Evolutionary conservation across 2,888 invertebrate genomes (phyloP), one percentile per base, ranked within the genome.

Genomic region (Nycteola revayana): DNA sequence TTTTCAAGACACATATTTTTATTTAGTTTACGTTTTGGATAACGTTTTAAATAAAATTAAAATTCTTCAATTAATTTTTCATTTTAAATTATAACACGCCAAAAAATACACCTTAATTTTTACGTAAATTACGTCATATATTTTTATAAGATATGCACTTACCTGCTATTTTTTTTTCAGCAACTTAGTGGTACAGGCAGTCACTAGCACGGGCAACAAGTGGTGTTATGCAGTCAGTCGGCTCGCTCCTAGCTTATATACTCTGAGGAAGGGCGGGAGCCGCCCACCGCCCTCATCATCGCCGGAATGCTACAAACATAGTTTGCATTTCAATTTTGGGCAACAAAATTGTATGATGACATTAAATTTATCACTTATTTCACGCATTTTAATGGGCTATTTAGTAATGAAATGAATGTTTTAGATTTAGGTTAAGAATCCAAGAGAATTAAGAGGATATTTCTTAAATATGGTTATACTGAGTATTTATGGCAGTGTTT

Each of bases 191-290:
- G n/a, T n/a, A 86, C 85, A 83, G 44, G 58, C 57, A 45, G 52
- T 42, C 58, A 57, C 58, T 47, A 36, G 38, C 44, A 42, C 28
- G 47, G 73, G 82, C 86, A 86, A 89, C 87, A 87, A 87, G 86
- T 87, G 85, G 85, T 86, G 86, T 74, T 83, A 73, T 79, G 82
- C 70, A 73, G 73, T 67, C 69, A 69, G 58, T 72, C 74, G 80
- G 73, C 74, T 66, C 52, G 58, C 54, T 62, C 32, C 41, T 43
- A 54, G 61, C 81, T 89, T 89, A 78, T 89, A 89, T 89, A 89
- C 60, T 45, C 36, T 29, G 32, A 35, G 35, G 33, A 31, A 36
- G 34, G 59, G 60, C 54, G 58, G 60, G 60, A 54, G 60, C 68
- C 71, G 65, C 87, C 82, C 86, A 82, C 79, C 79, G 78, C 71